Percentiles rank a stretch among this genome's conserved stretches.
phyloP scores from a whole-genome alignment of 2,113 vertebrate genomes.

The Platanista minor region DNA sequence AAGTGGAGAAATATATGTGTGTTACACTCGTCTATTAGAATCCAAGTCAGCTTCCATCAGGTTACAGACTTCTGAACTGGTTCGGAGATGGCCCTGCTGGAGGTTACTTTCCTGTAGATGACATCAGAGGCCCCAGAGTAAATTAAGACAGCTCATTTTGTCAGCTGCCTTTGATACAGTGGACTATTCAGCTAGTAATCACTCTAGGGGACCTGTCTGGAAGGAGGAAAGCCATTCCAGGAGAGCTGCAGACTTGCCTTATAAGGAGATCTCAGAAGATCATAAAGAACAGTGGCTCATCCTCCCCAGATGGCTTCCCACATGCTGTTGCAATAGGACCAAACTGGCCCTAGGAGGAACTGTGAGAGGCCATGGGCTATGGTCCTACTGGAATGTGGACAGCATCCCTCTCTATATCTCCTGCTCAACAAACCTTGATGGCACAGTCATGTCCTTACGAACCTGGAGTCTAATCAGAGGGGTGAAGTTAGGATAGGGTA shows the following conservation, averaged over 20 bases:
- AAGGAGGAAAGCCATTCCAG: neutral
- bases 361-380: neutral
- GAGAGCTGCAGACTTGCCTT: neutral
- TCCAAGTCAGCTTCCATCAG: neutral
- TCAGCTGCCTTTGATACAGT: neutral
- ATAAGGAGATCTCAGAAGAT: neutral
- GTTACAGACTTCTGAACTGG: neutral
- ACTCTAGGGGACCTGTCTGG: neutral
- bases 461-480: neutral
- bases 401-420: neutral
- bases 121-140: neutral
- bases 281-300: neutral
- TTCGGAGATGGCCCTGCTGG: neutral
- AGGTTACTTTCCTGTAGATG: neutral
- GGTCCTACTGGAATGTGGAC: neutral
- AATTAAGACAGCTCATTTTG: neutral
- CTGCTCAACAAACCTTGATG: constrained; percentile 21
- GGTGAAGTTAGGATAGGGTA: neutral
- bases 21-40: neutral
- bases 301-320: neutral
- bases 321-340: neutral
- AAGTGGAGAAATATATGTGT: neutral
- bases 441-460: neutral
- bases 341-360: neutral
- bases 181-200: neutral